Conservation (phyloP, 2,113 vertebrate genomes). For the Calypte anna region DNA sequence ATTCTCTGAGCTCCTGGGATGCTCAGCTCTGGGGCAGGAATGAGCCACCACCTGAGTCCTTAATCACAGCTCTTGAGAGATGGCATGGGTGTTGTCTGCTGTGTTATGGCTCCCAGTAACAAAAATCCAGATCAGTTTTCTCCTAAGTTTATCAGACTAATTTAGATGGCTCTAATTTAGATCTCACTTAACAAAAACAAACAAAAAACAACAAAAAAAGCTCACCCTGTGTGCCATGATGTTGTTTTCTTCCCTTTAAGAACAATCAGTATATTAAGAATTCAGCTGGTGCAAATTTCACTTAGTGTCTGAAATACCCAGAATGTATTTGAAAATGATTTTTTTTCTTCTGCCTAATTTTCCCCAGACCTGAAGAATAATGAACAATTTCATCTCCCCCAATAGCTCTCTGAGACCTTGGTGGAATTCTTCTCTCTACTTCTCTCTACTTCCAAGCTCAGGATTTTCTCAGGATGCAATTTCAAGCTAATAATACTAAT, state of each 20-base stretch:
- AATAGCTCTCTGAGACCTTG: neutral
- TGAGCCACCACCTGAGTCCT: neutral
- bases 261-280: neutral
- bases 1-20: neutral
- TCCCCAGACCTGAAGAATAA: slow-evolving; percentile 25
- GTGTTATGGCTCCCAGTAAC: neutral
- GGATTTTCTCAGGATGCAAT: slow-evolving; percentile 24
- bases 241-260: neutral
- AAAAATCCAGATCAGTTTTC: neutral
- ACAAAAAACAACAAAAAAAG: neutral
- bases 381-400: neutral
- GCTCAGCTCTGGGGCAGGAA: neutral
- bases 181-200: neutral
- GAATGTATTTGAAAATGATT: slow-evolving; percentile 24
- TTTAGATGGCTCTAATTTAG: neutral
- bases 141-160: neutral
- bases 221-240: neutral
- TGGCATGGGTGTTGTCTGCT: neutral
- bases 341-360: slow-evolving; percentile 24
- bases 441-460: neutral
- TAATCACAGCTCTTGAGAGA: neutral
- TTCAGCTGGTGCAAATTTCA: slow-evolving; percentile 21
- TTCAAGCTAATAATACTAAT: slow-evolving; percentile 10
- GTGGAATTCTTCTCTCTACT: slow-evolving; percentile 24
- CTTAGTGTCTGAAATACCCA: slow-evolving; percentile 21